These are phyloP conservation scores for Formicarius rufipectus DNA, from an alignment of 2,113 vertebrate genomes.

Conservation along the genomic window DNA sequence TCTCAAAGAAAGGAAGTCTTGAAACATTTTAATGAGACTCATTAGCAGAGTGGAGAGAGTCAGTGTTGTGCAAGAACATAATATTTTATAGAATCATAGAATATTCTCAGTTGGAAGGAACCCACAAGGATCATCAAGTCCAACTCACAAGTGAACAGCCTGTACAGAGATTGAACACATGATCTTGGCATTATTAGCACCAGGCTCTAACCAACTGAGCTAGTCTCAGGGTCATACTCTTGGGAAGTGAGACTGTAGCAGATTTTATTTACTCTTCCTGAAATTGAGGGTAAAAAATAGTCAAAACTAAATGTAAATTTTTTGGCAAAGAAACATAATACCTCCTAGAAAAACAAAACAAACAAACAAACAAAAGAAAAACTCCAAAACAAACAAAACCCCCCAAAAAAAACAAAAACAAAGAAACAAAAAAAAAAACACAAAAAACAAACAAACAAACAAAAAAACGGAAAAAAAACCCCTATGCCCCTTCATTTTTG, in stretches of 20 bases:
- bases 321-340: background rate
- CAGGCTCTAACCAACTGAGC: no score
- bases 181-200: no score
- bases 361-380: no score
- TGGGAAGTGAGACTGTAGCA: background rate
- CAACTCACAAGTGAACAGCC: no score
- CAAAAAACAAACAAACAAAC: no score
- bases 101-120: no score
- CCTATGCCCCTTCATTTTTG: background rate
- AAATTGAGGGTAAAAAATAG: background rate
- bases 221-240: background rate
- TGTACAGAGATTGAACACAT: no score
- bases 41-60: background rate
- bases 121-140: no score
- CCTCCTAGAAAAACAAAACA: background rate
- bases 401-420: no score
- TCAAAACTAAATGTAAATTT: background rate
- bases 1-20: background rate
- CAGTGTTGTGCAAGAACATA: background rate
- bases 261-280: slow-evolving; percentile 7
- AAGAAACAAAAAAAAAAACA: background rate
- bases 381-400: background rate
- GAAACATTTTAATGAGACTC: background rate
- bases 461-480: no score
- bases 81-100: background rate